Base-by-base conservation (phyloP, 35 echinoderm and acorn worm species). In the Ophiothrix spiculata region DNA sequence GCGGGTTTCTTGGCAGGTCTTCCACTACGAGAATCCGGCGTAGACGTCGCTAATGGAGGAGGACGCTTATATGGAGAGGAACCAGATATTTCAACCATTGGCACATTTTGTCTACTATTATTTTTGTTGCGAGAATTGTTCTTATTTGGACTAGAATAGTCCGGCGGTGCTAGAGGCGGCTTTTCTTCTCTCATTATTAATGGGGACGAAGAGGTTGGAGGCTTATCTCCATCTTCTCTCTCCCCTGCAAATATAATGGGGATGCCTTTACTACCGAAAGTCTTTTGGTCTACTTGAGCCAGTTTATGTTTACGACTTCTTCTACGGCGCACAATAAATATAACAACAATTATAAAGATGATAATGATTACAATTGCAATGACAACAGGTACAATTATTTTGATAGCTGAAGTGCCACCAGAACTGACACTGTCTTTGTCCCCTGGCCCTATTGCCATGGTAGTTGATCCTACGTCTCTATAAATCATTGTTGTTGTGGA, bases 181-280 rank as follows among this genome's bases (percentile, higher is more conserved):
- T 99, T 99, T 60, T 99, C 96, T 12, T 91, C 78, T 35, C 87
- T 87, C 92, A 99, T 91, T 76, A 99, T 99, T 6, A 99, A 75
- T 1, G 96, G 96, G 16, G 88, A 79, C 23, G 88, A 82, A 21
- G 96, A 91, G 0, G 91, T 87, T 35, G 96, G 91, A 23, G 89
- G 96, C 54, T 99, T 99, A 82, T 99, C 96, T 16, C 77, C 86
- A 31, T 99, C 92, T 45, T 99, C 92, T 6, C 94, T 85, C 75
- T 99, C 96, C 36, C 91, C 89, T 0, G 96, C 85, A 49, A 99
- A 93, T 40, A 99, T 99, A 74, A 99, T 99, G 6, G 96, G 96
- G 74, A 99, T 99, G 37, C 96, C 92, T 84, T 99, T 99, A 34
- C 91, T 99, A 38, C 91, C 89, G 82, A 99, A 94, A 17, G 96